These are phyloP conservation scores for Octodonta nipae DNA, from an alignment of 2,888 invertebrate species.

Conservation along the genomic window DNA sequence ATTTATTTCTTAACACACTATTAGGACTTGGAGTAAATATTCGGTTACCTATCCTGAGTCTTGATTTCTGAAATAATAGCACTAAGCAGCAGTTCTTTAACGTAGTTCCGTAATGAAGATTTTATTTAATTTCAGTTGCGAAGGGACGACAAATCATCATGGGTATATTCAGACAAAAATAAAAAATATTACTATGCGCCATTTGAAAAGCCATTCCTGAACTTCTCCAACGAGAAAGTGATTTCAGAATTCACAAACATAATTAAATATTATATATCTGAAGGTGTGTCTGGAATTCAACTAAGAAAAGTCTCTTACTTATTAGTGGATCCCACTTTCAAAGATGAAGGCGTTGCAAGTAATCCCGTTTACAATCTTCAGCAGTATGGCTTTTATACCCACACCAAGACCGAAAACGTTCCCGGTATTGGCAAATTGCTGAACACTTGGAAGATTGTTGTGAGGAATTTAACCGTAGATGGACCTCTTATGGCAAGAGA, in stretches of 20 bases:
- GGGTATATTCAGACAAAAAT: slow-evolving; percentile 52
- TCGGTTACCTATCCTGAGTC: too few relatives aligned
- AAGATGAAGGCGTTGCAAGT: slow-evolving; percentile 34
- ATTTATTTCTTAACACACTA: too few relatives aligned
- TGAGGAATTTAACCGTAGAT: slow-evolving; percentile 42
- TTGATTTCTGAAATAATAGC: too few relatives aligned
- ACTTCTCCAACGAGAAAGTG: slow-evolving; percentile 59
- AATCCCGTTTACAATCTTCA: background rate
- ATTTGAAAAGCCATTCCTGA: slow-evolving; percentile 66
- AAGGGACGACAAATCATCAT: slow-evolving; percentile 47
- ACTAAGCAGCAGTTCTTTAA: too few relatives aligned
- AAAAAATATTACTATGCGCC: slow-evolving; percentile 68
- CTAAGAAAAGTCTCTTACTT: slow-evolving; percentile 53
- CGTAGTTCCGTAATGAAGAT: too few relatives aligned
- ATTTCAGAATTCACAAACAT: slow-evolving; percentile 52
- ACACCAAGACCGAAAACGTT: slow-evolving; percentile 51
- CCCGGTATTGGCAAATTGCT: slow-evolving; percentile 45
- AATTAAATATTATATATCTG: slow-evolving; percentile 54
- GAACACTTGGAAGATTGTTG: slow-evolving; percentile 47
- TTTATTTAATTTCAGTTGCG: slow-evolving; percentile 3
- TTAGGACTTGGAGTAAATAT: too few relatives aligned
- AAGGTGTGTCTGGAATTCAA: slow-evolving; percentile 74
- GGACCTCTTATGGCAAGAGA: slow-evolving; percentile 30
- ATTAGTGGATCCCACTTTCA: slow-evolving; percentile 43
- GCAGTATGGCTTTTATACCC: slow-evolving; percentile 51